Base-by-base conservation (phyloP, 1,140 invertebrate species). In the Drosophila seguyi region DNA sequence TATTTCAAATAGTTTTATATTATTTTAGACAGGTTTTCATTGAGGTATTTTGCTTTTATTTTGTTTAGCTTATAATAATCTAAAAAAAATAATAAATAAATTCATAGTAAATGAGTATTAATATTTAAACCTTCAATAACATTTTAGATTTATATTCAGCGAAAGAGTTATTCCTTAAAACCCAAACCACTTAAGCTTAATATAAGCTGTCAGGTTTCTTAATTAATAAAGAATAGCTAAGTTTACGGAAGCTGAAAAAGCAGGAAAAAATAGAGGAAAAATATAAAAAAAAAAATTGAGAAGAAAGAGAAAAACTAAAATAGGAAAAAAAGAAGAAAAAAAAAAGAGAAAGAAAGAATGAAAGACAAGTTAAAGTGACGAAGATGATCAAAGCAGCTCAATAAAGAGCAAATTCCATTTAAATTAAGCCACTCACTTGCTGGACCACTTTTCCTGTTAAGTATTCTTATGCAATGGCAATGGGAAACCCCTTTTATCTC, bases 331-430 rank as follows among this genome's bases (percentile, higher is more conserved):
- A 18, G 11, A 1, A 42, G n/a, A 42, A 18, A 10, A 0, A 1
- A 11, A 18, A 18, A 8, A 14, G 25, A 16, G 16, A 1, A 47
- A 10, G 6, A 47, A n/a, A n/a, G n/a, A 52, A 14, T 14, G 29
- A 52, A 36, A 16, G 13, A 22, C 22, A 18, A 22, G 29, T 16
- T 34, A 52, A 52, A 52, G 48, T 52, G 48, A 52, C 48, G 27
- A 52, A 34, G 48, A 52, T 52, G 48, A 52, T 52, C 27, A 52
- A 52, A 52, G 48, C 48, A 52, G 10, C 18, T 52, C 31, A 34
- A 34, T 38, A 56, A 56, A 7, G 18, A 38, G 14, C 13, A 57
- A 60, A 53, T 52, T 60, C 58, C 44, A 36, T 53, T 27, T 31
- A 36, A 52, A 36, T 62, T 75, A 20, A 20, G 10, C 4, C 41